Evolutionary conservation across 2,888 invertebrate species (phyloP).

Genomic region (Caenorhabditis sp.): DNA sequence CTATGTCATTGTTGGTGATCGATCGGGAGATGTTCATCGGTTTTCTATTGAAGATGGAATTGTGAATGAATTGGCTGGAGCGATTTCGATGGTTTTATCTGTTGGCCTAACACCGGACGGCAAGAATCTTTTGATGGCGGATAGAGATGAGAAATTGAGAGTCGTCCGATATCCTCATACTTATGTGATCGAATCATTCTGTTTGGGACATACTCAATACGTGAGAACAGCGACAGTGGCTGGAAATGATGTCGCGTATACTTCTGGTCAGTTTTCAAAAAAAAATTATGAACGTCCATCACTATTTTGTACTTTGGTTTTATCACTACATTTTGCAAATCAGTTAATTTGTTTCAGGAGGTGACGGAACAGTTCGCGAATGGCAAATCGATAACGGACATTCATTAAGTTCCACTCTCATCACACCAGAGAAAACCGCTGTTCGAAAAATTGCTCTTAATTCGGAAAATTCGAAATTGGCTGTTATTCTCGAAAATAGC

Average conservation of each 20-base stretch:
- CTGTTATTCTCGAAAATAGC: constrained; percentile 14
- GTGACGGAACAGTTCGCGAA: constrained; percentile 29
- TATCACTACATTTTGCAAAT: background rate
- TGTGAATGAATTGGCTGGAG: constrained; percentile 39
- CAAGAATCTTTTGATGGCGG: constrained; percentile 48
- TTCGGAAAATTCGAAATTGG: background rate
- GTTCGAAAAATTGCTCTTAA: constrained; percentile 24
- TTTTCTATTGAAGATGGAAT: constrained; percentile 28
- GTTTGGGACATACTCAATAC: constrained; percentile 55
- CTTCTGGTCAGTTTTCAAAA: constrained; percentile 25
- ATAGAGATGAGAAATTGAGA: constrained; percentile 62
- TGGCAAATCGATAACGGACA: constrained; percentile 24
- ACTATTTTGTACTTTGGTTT: background rate
- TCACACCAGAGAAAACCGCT: constrained; percentile 5
- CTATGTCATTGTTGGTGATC: constrained; percentile 45
- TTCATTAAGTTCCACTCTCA: background rate
- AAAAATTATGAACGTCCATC: too few relatives aligned
- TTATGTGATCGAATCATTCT: constrained; percentile 48
- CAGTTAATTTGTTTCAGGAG: constrained; percentile 22
- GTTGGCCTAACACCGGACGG: constrained; percentile 45
- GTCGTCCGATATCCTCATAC: constrained; percentile 57
- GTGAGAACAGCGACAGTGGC: constrained; percentile 28
- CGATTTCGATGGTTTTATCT: constrained; percentile 59
- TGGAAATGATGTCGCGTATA: constrained; percentile 25
- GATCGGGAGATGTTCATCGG: constrained; percentile 48